These are phyloP conservation scores for Coenonympha arcania DNA, from an alignment of 2,888 invertebrate genomes.

Conservation along the genomic window DNA sequence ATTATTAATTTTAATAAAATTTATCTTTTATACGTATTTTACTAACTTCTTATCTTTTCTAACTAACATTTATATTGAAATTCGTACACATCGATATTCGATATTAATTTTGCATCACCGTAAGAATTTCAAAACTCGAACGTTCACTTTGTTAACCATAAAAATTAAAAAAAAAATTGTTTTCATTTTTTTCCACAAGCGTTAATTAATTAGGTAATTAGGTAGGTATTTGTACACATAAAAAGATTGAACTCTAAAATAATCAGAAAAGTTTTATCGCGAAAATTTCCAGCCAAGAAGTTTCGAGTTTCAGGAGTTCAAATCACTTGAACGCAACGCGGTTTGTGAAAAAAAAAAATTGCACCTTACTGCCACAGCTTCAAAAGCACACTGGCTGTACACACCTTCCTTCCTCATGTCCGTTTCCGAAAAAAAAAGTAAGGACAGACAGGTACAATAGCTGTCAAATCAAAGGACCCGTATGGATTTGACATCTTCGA, in stretches of 20 bases:
- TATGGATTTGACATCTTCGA: constrained; percentile 39
- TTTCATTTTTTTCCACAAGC: too few relatives aligned
- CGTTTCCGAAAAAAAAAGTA: constrained; percentile 60
- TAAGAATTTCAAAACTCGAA: background rate
- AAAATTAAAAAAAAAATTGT: too few relatives aligned
- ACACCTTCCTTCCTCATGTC: constrained; percentile 53
- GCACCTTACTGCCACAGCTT: constrained; percentile 66
- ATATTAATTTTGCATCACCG: too few relatives aligned
- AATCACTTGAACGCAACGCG: background rate
- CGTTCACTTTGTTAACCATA: background rate
- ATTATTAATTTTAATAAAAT: background rate
- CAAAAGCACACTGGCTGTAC: constrained; percentile 56
- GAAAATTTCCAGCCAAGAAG: too few relatives aligned
- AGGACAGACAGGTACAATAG: constrained; percentile 51
- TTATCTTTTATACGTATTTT: background rate
- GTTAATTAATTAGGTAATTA: too few relatives aligned
- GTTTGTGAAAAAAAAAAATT: constrained; percentile 34
- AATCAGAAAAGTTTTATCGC: too few relatives aligned
- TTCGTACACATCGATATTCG: background rate
- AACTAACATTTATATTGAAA: background rate
- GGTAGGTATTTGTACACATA: too few relatives aligned
- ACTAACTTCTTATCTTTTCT: background rate
- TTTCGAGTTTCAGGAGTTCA: too few relatives aligned
- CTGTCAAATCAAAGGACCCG: constrained; percentile 38
- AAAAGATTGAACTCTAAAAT: too few relatives aligned